phyloP scores from a whole-genome alignment of 2,797 vertebrate genomes.

The Australoheros facetus region DNA sequence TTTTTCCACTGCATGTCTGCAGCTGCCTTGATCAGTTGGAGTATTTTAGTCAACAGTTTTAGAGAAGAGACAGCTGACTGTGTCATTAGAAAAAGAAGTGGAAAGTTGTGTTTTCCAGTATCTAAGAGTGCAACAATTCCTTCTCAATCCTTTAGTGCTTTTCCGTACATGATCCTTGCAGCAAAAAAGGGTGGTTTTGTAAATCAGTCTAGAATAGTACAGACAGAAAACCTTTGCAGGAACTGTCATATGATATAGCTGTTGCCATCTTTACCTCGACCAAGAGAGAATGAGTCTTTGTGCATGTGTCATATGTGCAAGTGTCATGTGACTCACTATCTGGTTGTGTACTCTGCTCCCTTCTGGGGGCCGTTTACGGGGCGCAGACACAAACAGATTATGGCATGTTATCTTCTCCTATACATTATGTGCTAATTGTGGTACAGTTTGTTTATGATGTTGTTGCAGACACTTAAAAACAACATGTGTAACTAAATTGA shows the following conservation, averaged over 20 bases:
- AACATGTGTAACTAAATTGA: neutral
- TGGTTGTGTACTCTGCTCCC: conserved; percentile 65
- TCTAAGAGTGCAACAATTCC: conserved; percentile 38
- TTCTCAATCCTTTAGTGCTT: conserved; percentile 23
- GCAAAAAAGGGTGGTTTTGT: conserved; percentile 9
- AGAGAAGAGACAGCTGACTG: conserved; percentile 48
- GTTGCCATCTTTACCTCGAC: conserved; percentile 11
- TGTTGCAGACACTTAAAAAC: neutral
- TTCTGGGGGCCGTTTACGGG: conserved; percentile 47
- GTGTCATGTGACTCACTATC: conserved; percentile 67
- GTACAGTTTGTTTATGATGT: neutral
- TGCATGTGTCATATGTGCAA: conserved; percentile 49
- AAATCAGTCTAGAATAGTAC: neutral
- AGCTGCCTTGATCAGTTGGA: conserved; percentile 79
- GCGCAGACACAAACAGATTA: conserved; percentile 33
- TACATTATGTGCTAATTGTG: neutral
- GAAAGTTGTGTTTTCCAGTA: conserved; percentile 63
- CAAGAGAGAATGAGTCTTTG: conserved; percentile 52
- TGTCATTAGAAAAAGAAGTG: conserved; percentile 50
- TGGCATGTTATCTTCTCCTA: conserved; percentile 4
- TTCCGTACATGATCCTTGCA: conserved; percentile 26
- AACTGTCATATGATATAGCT: conserved; percentile 15
- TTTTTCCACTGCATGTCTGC: conserved; percentile 83
- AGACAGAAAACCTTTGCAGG: neutral
- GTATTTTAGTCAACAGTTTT: conserved; percentile 74